phyloP scores from a whole-genome alignment of 2,113 vertebrate species.

The Alouatta palliata region DNA sequence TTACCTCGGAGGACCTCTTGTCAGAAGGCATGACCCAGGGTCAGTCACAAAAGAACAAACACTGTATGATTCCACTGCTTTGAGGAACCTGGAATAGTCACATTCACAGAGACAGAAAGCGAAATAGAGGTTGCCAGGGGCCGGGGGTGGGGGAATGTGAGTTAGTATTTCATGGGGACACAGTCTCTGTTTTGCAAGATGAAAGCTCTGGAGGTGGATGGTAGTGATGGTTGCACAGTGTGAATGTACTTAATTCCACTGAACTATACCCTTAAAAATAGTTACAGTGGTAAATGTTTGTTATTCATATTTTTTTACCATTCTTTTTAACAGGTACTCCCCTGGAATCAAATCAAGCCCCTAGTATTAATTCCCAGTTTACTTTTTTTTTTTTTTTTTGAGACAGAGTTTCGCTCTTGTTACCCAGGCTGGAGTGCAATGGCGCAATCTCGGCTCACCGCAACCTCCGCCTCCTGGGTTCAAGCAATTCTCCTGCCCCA shows the following conservation, averaged over 20 bases:
- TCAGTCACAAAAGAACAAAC: not conserved
- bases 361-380: not conserved
- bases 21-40: fast-evolving
- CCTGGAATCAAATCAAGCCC: not conserved
- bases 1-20: not conserved
- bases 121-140: not conserved
- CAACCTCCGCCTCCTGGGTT: too few species aligned
- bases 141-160: not conserved
- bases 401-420: too few species aligned
- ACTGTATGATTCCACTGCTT: not conserved
- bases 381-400: too few species aligned
- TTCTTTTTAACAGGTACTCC: not conserved
- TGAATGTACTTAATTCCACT: not conserved
- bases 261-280: not conserved
- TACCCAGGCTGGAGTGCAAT: too few species aligned
- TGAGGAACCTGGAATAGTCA: not conserved
- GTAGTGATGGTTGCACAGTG: too few species aligned
- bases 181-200: not conserved
- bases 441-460: too few species aligned
- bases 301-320: too few species aligned
- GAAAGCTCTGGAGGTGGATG: not conserved
- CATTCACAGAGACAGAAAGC: not conserved
- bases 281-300: not conserved
- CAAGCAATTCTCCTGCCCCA: too few species aligned
- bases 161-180: not conserved